phyloP scores from a whole-genome alignment of 2,797 vertebrate species.

The Carapus acus region DNA sequence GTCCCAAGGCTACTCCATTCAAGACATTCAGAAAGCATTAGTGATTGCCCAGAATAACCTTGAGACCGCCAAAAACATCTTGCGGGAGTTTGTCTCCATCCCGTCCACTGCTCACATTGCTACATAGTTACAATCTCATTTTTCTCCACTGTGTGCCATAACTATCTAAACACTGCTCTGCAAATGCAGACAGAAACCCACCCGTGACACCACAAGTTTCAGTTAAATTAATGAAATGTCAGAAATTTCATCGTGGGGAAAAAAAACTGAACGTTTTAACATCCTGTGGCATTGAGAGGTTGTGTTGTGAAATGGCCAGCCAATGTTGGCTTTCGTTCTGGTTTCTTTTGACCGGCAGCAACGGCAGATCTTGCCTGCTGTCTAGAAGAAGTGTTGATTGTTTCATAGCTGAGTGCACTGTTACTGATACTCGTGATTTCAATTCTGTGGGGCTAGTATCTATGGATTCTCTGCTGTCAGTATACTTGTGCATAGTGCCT shows the following conservation, averaged over 20 bases:
- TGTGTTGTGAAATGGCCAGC: neutral
- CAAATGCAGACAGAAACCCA: too few relatives aligned
- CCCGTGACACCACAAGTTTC: conserved; percentile 5
- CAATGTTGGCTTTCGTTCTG: conserved; percentile 4
- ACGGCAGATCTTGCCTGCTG: neutral
- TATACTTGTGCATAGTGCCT: too few relatives aligned
- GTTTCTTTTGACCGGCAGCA: neutral
- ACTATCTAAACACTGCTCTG: neutral
- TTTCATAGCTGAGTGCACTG: neutral
- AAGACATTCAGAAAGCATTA: conserved; percentile 98
- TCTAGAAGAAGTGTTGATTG: neutral
- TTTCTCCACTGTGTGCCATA: conserved; percentile 53
- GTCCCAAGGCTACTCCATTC: conserved; percentile 96
- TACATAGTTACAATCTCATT: conserved; percentile 76
- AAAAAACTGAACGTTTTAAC: too few relatives aligned
- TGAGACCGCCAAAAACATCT: conserved; percentile 97
- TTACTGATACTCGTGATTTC: neutral
- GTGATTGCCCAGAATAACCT: conserved; percentile 98
- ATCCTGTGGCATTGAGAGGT: too few relatives aligned
- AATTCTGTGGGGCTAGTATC: neutral
- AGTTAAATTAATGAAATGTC: conserved; percentile 1
- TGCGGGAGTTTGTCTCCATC: conserved; percentile 93
- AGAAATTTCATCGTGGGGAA: too few relatives aligned
- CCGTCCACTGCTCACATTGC: conserved; percentile 86
- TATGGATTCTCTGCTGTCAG: too few relatives aligned